Percentiles rank a stretch among this genome's conserved stretches.
These are phyloP conservation scores for Brevimyrus niger DNA, from an alignment of 2,113 vertebrate species.

Conservation along the genomic window DNA sequence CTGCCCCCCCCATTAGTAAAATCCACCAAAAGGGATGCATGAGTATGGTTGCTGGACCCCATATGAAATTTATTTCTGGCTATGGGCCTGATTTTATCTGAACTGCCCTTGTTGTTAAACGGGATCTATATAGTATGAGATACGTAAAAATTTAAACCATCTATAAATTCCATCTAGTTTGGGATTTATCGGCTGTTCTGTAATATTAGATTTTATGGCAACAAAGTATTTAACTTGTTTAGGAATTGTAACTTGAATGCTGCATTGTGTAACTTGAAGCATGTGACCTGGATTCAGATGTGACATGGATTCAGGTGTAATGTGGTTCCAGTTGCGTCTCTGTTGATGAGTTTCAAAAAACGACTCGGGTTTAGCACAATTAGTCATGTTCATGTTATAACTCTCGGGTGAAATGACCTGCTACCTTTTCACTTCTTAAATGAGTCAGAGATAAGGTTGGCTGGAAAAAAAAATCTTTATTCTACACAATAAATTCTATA, in stretches of 20 bases:
- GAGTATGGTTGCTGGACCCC: not conserved
- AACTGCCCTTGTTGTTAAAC: not conserved
- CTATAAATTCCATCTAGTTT: not conserved
- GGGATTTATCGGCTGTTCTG: not conserved
- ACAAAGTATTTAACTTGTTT: not conserved
- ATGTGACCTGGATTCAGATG: not conserved
- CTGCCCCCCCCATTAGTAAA: not conserved
- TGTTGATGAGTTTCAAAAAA: not conserved
- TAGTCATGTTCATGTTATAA: not conserved
- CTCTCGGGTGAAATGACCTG: not conserved
- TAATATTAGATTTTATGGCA: not conserved
- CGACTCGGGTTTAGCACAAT: not conserved
- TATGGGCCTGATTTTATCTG: not conserved
- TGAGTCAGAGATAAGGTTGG: not conserved
- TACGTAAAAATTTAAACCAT: not conserved
- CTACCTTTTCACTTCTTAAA: not conserved
- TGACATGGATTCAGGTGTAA: not conserved
- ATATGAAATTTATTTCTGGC: not conserved
- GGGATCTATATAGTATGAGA: not conserved
- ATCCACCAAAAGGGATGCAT: not conserved
- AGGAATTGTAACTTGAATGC: not conserved
- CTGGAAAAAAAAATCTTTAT: not conserved
- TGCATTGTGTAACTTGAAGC: not conserved
- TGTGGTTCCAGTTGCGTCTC: not conserved
- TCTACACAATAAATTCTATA: not conserved